These are phyloP conservation scores for Cetonia aurata DNA, from an alignment of 2,888 invertebrate species.

Conservation along the genomic window DNA sequence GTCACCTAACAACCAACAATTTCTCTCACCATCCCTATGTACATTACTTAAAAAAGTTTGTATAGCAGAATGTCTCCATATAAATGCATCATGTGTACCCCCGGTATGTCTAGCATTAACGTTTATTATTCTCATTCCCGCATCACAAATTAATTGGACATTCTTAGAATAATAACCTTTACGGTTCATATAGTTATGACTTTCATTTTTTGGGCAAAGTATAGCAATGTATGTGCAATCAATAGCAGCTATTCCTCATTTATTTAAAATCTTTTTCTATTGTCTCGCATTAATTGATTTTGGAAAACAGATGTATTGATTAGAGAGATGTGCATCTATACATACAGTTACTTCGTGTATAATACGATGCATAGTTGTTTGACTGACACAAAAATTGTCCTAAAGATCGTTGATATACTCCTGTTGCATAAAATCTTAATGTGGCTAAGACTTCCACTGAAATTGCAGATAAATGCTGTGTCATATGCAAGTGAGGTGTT, in stretches of 20 bases:
- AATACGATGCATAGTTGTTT: neutral
- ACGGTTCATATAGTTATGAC: constrained; percentile 22
- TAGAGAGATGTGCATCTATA: neutral
- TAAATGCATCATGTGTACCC: too few relatives aligned
- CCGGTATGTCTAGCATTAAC: constrained; percentile 9
- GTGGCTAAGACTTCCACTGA: neutral
- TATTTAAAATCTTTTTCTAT: neutral
- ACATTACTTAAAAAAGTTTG: neutral
- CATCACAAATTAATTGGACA: constrained; percentile 26
- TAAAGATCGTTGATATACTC: constrained; percentile 3
- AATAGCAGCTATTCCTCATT: neutral
- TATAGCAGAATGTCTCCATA: constrained; percentile 7
- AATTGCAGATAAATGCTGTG: neutral
- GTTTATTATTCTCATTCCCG: neutral
- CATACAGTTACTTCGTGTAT: constrained; percentile 4
- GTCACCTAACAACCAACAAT: constrained; percentile 34
- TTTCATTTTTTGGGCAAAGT: neutral
- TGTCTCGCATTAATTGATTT: neutral
- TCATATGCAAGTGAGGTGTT: constrained; percentile 6
- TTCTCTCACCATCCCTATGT: neutral
- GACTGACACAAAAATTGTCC: neutral
- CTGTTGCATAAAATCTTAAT: constrained; percentile 16
- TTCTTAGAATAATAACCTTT: constrained; percentile 29
- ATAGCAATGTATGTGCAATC: constrained; percentile 1
- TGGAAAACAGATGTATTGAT: neutral